Evolutionary conservation across 2,797 vertebrate species (phyloP).

Genomic region (Poliocrania exsul): DNA sequence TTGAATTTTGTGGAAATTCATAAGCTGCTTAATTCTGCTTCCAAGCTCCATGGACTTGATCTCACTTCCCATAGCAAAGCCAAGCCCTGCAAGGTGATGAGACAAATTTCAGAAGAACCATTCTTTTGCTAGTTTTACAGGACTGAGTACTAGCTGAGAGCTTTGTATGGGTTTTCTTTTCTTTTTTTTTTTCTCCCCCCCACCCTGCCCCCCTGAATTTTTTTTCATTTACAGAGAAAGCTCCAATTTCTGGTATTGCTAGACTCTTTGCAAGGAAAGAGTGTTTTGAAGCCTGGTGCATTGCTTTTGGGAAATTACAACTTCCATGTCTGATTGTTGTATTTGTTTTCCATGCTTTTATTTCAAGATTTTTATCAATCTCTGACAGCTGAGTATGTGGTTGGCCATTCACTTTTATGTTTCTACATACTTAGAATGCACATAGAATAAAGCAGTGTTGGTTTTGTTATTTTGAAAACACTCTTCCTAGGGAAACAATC

Average conservation of each 20-base stretch:
- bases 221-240: not conserved
- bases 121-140: not conserved
- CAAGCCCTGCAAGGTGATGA: not conserved
- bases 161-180: not conserved
- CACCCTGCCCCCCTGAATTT: too few relatives aligned
- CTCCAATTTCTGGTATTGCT: not conserved
- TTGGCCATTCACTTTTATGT: not conserved
- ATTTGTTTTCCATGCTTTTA: not conserved
- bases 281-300: not conserved
- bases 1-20: not conserved
- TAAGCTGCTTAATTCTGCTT: not conserved
- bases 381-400: not conserved
- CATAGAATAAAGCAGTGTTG: not conserved
- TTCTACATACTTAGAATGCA: not conserved
- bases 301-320: not conserved
- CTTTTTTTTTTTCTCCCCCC: fast-evolving
- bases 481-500: not conserved
- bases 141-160: not conserved
- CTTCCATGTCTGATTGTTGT: fast-evolving
- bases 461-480: not conserved
- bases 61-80: not conserved
- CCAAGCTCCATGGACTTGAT: not conserved
- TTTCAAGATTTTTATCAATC: not conserved
- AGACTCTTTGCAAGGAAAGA: not conserved
- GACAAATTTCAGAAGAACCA: not conserved